Evolutionary conservation across 2,113 vertebrate genomes (phyloP).

Genomic region (Bothrops jararaca): DNA sequence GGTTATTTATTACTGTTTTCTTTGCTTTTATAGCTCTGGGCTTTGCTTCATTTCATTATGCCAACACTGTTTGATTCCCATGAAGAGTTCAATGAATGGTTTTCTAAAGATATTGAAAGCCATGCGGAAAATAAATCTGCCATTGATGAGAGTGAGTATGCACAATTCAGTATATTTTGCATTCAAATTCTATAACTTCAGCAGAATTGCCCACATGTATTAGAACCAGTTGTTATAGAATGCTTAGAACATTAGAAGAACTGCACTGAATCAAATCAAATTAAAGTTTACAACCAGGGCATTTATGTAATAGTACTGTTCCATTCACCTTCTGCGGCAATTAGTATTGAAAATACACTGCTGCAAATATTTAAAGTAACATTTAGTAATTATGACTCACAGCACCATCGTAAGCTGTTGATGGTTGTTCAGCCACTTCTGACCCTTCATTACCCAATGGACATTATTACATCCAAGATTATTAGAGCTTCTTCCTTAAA

Average conservation of each 20-base stretch:
- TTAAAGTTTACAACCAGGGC: background rate
- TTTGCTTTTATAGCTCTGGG: conserved; percentile 83
- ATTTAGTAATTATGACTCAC: background rate
- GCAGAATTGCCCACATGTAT: background rate
- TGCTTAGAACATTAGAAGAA: background rate
- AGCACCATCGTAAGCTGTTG: background rate
- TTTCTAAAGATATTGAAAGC: conserved; percentile 98
- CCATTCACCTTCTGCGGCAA: background rate
- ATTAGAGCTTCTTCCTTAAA: background rate
- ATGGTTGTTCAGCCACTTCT: background rate
- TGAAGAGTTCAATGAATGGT: conserved; percentile 99
- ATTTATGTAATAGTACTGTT: background rate
- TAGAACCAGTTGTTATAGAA: background rate
- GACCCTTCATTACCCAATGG: background rate
- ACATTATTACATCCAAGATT: background rate
- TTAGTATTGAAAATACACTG: background rate
- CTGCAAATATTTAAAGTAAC: background rate
- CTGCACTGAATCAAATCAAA: background rate
- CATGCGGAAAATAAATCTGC: conserved; percentile 97
- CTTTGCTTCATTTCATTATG: conserved; percentile 98
- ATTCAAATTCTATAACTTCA: background rate
- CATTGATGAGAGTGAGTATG: conserved; percentile 95
- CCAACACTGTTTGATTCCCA: conserved; percentile 98
- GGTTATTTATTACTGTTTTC: background rate
- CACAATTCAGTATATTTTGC: background rate